These are phyloP conservation scores for Psilopsiagon aurifrons DNA, from an alignment of 2,113 vertebrate species.

Conservation along the genomic window DNA sequence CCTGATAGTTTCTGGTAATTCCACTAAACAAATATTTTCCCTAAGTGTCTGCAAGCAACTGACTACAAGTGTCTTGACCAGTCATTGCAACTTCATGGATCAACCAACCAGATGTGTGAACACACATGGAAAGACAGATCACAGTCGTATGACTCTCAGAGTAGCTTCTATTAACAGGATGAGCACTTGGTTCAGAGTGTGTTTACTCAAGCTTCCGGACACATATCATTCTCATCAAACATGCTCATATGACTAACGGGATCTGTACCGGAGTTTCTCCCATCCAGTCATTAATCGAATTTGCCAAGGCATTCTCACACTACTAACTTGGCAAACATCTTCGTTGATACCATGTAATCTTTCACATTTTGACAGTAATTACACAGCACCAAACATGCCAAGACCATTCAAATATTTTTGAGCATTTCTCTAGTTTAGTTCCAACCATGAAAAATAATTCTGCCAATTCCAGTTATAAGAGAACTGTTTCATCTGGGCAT, in stretches of 20 bases:
- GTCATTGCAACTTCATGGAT: neutral
- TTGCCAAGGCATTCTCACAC: neutral
- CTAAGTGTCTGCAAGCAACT: neutral
- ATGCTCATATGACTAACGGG: neutral
- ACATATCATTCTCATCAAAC: neutral
- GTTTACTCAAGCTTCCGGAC: neutral
- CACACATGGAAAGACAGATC: neutral
- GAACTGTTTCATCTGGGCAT: neutral
- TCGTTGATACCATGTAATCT: neutral
- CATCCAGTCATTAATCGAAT: neutral
- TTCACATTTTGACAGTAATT: slow-evolving; percentile 1
- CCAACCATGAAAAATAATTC: neutral
- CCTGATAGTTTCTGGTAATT: neutral
- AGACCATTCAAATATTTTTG: neutral
- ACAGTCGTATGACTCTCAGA: neutral
- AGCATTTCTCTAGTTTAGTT: neutral
- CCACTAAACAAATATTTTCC: neutral
- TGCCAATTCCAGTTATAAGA: neutral
- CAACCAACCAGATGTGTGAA: neutral
- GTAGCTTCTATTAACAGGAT: neutral
- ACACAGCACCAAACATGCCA: neutral
- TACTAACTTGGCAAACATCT: neutral
- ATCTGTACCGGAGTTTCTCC: neutral
- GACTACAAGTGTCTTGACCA: neutral
- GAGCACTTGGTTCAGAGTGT: neutral